Conservation (phyloP, 2,888 invertebrate genomes). For the Ellobium chinense region DNA sequence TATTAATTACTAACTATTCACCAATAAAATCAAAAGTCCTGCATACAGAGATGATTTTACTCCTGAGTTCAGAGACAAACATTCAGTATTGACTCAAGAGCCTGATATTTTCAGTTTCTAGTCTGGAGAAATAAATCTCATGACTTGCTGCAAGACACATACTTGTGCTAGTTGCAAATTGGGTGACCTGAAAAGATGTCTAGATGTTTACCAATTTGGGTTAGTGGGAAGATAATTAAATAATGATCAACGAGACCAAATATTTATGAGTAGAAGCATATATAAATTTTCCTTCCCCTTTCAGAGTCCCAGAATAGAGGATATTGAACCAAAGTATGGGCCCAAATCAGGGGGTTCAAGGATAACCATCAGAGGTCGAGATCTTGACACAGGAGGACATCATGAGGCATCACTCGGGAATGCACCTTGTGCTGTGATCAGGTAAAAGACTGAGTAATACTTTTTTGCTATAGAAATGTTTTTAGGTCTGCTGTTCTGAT, state of each 20-base stretch:
- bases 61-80: too few relatives aligned
- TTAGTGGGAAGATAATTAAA: neutral
- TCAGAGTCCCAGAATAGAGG: conserved; percentile 84
- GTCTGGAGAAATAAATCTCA: too few relatives aligned
- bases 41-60: too few relatives aligned
- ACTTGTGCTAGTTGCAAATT: too few relatives aligned
- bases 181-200: neutral
- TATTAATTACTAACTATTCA: too few relatives aligned
- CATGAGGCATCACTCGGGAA: conserved; percentile 60
- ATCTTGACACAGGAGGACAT: conserved; percentile 92
- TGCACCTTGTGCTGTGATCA: conserved; percentile 54
- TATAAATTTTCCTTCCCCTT: conserved; percentile 31
- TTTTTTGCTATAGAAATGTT: too few relatives aligned
- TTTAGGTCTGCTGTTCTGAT: too few relatives aligned
- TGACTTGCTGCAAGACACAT: too few relatives aligned
- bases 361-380: conserved; percentile 93
- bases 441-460: too few relatives aligned
- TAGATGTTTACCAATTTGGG: neutral
- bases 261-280: neutral
- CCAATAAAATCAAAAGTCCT: too few relatives aligned
- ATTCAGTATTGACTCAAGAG: too few relatives aligned
- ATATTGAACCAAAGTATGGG: conserved; percentile 84
- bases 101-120: too few relatives aligned
- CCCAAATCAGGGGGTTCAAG: conserved; percentile 98
- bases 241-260: neutral